Base-by-base conservation (phyloP, 1,140 invertebrate genomes). In the Zeugodacus cucurbitae region DNA sequence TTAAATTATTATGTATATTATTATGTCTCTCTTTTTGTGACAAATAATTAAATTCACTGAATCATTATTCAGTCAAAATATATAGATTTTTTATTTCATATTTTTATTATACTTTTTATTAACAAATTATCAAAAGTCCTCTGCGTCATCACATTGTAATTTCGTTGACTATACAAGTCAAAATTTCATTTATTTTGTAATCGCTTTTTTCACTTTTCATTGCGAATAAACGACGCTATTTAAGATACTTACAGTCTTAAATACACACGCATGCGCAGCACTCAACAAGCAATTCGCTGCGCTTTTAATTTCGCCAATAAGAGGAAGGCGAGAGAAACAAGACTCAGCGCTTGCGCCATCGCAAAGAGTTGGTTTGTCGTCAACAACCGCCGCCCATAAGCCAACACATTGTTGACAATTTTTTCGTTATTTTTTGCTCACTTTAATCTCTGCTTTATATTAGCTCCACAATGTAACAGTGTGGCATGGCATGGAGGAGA, bases 341-440 rank as follows among this genome's bases (percentile, higher is more conserved):
- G 58, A 59, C 20, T 26, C 44, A 41, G 74, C 74, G 74, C 74
- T 48, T 82, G 74, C 44, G 74, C 41, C 74, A 82, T 82, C n/a
- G 26, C 44, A 44, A 37, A 34, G 8, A 10, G 26, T 48, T 26
- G 5, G 32, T 5, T 20, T 29, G 26, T 48, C 41, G 74, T 54
- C 74, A 82, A 29, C 41, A 29, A 82, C 74, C 74, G 26, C 74
- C 41, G 26, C 74, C 74, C 74, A 82, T 48, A 48, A n/a, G n/a
- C 41, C 74, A 29, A n/a, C 74, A 82, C n/a, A 54, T 82, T 82
- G 74, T 48, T 82, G 74, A 82, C 74, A 82, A 26, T 82, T 48
- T 44, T 74, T 74, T 29, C 7, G 7, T 14, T 37, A 20, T 17
- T 82, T 82, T 41, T 29, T 82, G 22, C 22, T 0, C 34, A 20